Percentiles rank a stretch among this genome's conserved stretches.
phyloP scores from a whole-genome alignment of 2,113 vertebrate genomes.

The Rhinichthys klamathensis region DNA sequence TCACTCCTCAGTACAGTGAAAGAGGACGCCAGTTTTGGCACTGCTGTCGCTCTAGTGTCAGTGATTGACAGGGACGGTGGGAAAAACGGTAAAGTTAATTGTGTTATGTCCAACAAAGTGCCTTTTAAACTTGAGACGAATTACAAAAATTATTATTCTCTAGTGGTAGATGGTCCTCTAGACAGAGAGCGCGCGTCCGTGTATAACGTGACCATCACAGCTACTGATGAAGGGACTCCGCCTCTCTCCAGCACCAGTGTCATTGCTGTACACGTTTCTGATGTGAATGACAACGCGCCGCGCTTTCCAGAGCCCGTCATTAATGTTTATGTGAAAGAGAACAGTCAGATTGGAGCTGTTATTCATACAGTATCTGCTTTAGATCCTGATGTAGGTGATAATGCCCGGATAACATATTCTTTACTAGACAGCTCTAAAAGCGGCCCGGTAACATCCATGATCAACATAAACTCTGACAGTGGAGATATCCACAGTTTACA shows the following conservation, averaged over 20 bases:
- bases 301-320: conserved; percentile 63
- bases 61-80: too few relatives aligned
- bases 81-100: conserved; percentile 12
- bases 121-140: conserved; percentile 63
- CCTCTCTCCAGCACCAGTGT: conserved; percentile 58
- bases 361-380: conserved; percentile 66
- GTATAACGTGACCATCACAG: conserved; percentile 66
- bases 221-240: conserved; percentile 63
- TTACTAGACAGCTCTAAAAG: conserved; percentile 55
- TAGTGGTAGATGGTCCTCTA: conserved; percentile 52
- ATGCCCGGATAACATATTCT: conserved; percentile 66
- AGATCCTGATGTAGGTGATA: conserved; percentile 69
- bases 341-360: conserved; percentile 68
- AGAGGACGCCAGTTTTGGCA: too few relatives aligned
- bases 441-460: conserved; percentile 62
- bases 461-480: conserved; percentile 56
- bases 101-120: conserved; percentile 42
- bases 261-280: conserved; percentile 30
- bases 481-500: conserved; percentile 57
- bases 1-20: too few relatives aligned
- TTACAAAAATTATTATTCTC: conserved; percentile 64
- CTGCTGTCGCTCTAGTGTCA: too few relatives aligned
- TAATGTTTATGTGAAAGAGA: conserved; percentile 75
- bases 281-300: conserved; percentile 66
- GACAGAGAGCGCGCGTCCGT: conserved; percentile 66